A percentile compares a stretch with the other conserved stretches of the same genome.
Conservation (phyloP, 2,113 vertebrate species). For the Formicarius rufipectus region DNA sequence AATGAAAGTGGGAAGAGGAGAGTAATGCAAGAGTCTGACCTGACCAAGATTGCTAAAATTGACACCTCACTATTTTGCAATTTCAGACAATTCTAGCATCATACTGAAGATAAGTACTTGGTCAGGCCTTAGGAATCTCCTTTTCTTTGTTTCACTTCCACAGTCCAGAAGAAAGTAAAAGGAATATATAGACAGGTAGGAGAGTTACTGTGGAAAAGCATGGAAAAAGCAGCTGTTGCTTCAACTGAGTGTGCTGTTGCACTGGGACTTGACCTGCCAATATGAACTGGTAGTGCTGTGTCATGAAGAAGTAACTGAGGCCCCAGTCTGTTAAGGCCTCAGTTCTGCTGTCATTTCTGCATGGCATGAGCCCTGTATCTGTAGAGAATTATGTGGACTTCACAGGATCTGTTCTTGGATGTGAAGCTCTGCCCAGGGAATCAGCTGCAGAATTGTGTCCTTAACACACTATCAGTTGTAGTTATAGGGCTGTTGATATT, state of each 20-base stretch:
- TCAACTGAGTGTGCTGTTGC: neutral
- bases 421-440: conserved; percentile 25
- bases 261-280: neutral
- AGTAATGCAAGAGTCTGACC: neutral
- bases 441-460: conserved; percentile 34
- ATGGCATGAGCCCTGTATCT: neutral
- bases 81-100: neutral
- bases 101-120: neutral
- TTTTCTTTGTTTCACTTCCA: neutral
- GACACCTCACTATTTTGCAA: neutral
- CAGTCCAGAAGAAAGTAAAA: neutral
- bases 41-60: neutral
- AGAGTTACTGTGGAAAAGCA: neutral
- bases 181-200: neutral
- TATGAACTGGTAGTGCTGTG: neutral
- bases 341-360: conserved; percentile 25
- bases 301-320: neutral
- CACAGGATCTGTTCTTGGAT: neutral
- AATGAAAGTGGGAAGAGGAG: neutral
- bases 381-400: neutral
- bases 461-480: neutral
- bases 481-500: conserved; percentile 3
- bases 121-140: neutral
- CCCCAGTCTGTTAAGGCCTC: neutral
- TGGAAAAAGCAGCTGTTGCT: neutral